Evolutionary conservation across 2,888 invertebrate species (phyloP).

Genomic region (Drosophila stalkeri): DNA sequence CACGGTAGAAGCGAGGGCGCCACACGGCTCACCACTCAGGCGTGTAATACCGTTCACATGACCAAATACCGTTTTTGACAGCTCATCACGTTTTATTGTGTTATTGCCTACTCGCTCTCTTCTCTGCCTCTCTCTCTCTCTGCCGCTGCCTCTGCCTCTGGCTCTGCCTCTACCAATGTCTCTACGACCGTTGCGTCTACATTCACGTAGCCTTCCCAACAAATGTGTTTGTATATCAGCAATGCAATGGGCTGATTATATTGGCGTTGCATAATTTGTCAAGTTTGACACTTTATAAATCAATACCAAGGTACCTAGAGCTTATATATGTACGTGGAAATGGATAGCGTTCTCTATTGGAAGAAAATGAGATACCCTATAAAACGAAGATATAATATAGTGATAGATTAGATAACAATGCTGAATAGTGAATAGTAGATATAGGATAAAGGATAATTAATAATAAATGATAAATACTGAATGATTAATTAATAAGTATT

Average conservation of each 20-base stretch:
- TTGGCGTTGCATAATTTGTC: slow-evolving; percentile 58
- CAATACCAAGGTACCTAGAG: slow-evolving; percentile 38
- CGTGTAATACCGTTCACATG: slow-evolving; percentile 46
- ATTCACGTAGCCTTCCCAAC: background rate
- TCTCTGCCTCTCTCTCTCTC: background rate
- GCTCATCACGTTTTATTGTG: slow-evolving; percentile 54
- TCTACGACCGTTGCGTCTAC: background rate
- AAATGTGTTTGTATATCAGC: slow-evolving; percentile 35
- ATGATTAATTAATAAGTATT: background rate
- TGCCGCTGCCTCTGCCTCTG: background rate
- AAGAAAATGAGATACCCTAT: slow-evolving; percentile 13
- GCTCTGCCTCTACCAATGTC: background rate
- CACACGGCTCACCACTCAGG: slow-evolving; percentile 27
- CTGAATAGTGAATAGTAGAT: background rate
- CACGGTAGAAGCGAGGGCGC: slow-evolving; percentile 22
- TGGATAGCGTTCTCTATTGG: background rate
- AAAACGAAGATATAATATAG: background rate
- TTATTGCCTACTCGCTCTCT: background rate
- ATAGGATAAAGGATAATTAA: background rate
- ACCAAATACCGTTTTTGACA: slow-evolving; percentile 59
- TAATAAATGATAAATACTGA: background rate
- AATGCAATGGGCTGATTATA: slow-evolving; percentile 51
- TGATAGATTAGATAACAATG: background rate
- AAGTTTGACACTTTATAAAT: slow-evolving; percentile 62
- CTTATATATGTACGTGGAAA: background rate